A percentile compares a stretch with the other conserved stretches of the same genome.
Conservation (phyloP, 2,888 invertebrate genomes). For the Ectobius pallidus region DNA sequence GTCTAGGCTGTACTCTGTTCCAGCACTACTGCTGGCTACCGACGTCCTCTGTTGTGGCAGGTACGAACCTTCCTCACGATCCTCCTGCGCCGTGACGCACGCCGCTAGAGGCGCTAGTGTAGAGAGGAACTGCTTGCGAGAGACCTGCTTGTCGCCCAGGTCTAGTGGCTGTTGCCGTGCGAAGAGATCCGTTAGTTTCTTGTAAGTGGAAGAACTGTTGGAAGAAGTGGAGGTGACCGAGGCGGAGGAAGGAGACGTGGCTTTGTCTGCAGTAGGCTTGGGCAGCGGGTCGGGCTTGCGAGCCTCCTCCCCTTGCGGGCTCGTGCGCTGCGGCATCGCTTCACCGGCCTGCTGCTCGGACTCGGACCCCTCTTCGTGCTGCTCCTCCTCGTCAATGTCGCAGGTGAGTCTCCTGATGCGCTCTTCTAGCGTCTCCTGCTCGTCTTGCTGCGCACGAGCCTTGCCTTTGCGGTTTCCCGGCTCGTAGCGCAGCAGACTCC, state of each 20-base stretch:
- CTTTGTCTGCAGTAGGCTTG: slow-evolving; percentile 29
- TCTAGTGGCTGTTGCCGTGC: slow-evolving; percentile 61
- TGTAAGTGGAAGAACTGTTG: slow-evolving; percentile 68
- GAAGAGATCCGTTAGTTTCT: slow-evolving; percentile 66
- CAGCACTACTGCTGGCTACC: slow-evolving; percentile 54
- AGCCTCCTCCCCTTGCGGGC: slow-evolving; percentile 45
- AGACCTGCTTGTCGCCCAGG: slow-evolving; percentile 53
- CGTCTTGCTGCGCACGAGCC: slow-evolving; percentile 24
- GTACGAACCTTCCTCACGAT: slow-evolving; percentile 5
- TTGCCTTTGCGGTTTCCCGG: slow-evolving; percentile 56
- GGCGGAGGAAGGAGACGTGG: slow-evolving; percentile 40
- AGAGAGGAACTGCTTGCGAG: slow-evolving; percentile 77
- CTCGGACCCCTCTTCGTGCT: slow-evolving; percentile 21
- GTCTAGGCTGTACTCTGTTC: slow-evolving; percentile 70
- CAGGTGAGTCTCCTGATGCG: slow-evolving; percentile 85
- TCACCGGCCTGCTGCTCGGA: slow-evolving; percentile 47
- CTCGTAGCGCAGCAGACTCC: slow-evolving; percentile 74
- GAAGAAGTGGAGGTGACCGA: slow-evolving; percentile 58
- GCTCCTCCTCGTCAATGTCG: slow-evolving; percentile 73
- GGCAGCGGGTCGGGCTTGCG: background rate
- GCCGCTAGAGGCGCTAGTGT: slow-evolving; percentile 79
- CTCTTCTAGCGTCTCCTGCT: slow-evolving; percentile 81
- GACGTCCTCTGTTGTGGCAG: slow-evolving; percentile 34
- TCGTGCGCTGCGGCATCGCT: slow-evolving; percentile 37
- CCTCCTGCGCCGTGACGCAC: slow-evolving; percentile 64